Evolutionary conservation across 2,888 invertebrate genomes (phyloP).

Genomic region (Dynastes maya): DNA sequence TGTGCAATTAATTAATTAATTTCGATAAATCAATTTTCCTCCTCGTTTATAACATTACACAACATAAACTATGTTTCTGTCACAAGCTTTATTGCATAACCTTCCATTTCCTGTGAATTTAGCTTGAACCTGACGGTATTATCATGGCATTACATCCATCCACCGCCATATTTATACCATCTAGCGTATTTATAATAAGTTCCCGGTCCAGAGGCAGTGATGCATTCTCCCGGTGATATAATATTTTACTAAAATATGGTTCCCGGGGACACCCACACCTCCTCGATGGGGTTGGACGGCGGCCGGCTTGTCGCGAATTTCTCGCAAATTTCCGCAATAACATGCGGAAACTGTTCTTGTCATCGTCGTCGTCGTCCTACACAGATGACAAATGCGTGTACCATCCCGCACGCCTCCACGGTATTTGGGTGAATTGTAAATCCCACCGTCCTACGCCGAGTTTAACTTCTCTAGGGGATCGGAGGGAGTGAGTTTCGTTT

Average conservation of each 20-base stretch:
- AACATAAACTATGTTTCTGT: no score
- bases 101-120: no score
- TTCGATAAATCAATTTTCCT: no score
- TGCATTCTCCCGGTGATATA: not conserved
- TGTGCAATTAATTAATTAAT: no score
- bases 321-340: constrained; percentile 40
- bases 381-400: constrained; percentile 33
- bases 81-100: no score
- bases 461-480: not conserved
- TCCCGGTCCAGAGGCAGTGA: not conserved
- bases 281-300: not conserved
- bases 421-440: constrained; percentile 32
- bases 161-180: not conserved
- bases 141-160: not conserved
- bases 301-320: not conserved
- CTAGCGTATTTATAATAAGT: constrained; percentile 1
- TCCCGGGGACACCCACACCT: not conserved
- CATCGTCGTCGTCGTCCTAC: constrained; percentile 3
- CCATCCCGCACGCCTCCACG: not conserved
- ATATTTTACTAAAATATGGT: constrained; percentile 1
- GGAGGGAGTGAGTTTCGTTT: constrained; percentile 5
- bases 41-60: no score
- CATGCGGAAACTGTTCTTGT: constrained; percentile 37
- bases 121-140: no score
- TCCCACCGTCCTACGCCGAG: not conserved